Evolutionary conservation across 1,140 invertebrate genomes (phyloP), one percentile per base, ranked within the genome.

Genomic region (Dreissena rostriformis): DNA sequence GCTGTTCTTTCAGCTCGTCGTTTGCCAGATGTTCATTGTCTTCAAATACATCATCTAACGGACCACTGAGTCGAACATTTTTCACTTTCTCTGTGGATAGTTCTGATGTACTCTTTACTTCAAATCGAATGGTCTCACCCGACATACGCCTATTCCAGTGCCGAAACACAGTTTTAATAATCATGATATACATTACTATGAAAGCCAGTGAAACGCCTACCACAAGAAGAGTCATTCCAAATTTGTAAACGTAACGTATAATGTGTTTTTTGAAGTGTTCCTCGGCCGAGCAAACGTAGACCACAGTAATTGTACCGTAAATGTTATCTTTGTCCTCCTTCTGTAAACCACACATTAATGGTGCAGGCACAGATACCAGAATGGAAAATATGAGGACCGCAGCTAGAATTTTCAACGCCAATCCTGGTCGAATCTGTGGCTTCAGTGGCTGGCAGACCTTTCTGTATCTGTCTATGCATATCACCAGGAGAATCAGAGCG

Each of bases 371-470:
- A 19, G 81, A 57, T 4, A 83, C 57, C 51, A 83, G 7, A 49
- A 83, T 0, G 6, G 81, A 83, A 6, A 76, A 7, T 4, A 76
- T 12, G 7, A 67, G 26, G 8, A 74, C 51, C 24, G 57, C 81
- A 19, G 67, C 12, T 28, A 68, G 51, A 0, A 83, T 39, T 24
- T 61, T 75, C 1, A 39, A 24, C 14, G 65, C 65, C 4, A 83
- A 28, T 53, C 15, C 15, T 19, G 73, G 65, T 28, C 51, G 57
- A 51, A 83, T 68, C 61, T 83, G 71, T 39, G 53, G 74, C n/a
- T 83, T 75, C 7, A 83, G 17, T 28, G 81, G 81, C 12, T 76
- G 73, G 17, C 63, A 75, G 6, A 83, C 73, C 66, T 83, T 75
- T 19, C 72, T 26, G 63, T 68, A 83, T n/a, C 73, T 65, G 22